A percentile compares a stretch with the other conserved stretches of the same genome.
phyloP scores from a whole-genome alignment of 2,797 vertebrate species.

The Falco berigora region DNA sequence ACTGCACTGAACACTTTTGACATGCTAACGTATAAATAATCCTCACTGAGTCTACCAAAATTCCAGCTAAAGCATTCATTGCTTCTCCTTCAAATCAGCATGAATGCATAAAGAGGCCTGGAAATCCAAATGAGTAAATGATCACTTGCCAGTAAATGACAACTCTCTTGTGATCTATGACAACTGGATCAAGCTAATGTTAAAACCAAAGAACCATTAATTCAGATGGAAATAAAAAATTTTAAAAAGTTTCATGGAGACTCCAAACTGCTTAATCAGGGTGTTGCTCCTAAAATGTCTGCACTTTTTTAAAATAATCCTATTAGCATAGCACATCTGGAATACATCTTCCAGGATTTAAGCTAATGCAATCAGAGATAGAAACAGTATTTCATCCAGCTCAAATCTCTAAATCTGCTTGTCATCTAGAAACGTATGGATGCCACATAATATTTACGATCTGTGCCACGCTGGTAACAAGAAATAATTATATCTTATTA shows the following conservation, averaged over 20 bases:
- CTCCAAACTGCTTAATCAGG: not conserved
- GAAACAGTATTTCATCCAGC: not conserved
- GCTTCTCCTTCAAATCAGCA: not conserved
- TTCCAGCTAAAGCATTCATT: not conserved
- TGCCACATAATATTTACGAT: not conserved
- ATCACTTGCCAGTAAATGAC: not conserved
- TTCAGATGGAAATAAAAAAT: not conserved
- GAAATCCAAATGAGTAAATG: not conserved
- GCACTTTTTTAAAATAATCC: not conserved
- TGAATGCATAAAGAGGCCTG: not conserved
- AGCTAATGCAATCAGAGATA: not conserved
- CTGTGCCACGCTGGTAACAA: not conserved
- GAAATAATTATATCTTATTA: not conserved
- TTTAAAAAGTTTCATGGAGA: not conserved
- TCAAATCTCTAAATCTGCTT: not conserved
- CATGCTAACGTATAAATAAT: not conserved
- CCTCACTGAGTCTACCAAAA: not conserved
- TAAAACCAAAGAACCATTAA: not conserved
- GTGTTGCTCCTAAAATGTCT: not conserved
- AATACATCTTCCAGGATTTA: not conserved
- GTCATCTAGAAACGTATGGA: not conserved
- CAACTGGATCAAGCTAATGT: not conserved
- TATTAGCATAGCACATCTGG: slow-evolving; percentile 14
- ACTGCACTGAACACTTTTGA: not conserved
- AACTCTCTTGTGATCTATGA: not conserved